These are phyloP conservation scores for Morone saxatilis DNA, from an alignment of 2,113 vertebrate species.

Conservation along the genomic window DNA sequence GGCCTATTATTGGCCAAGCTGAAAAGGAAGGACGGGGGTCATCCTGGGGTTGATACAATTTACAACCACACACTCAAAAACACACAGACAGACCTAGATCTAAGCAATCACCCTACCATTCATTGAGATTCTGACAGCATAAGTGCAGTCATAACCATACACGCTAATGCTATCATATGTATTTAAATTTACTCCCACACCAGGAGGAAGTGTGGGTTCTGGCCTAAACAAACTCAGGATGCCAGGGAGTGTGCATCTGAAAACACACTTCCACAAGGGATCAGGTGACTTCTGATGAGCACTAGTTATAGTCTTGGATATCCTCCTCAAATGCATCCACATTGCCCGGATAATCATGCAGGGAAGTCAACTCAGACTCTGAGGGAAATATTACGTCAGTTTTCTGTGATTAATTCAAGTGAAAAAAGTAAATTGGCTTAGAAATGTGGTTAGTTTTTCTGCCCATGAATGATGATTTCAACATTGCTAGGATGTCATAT, in stretches of 20 bases:
- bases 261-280: constrained; percentile 63
- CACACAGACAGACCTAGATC: constrained; percentile 17
- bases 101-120: constrained; percentile 41
- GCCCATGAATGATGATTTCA: constrained; percentile 25
- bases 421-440: constrained; percentile 20
- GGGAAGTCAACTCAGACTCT: constrained; percentile 22
- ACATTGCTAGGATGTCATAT: constrained; percentile 17
- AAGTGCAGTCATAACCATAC: constrained; percentile 46
- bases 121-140: constrained; percentile 53
- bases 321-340: constrained; percentile 61
- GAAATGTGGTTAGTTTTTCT: constrained; percentile 23
- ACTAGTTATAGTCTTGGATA: constrained; percentile 64
- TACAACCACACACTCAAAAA: constrained; percentile 18
- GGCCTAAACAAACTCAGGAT: constrained; percentile 79
- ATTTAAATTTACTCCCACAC: constrained; percentile 34
- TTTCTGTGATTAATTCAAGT: constrained; percentile 42
- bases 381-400: constrained; percentile 44
- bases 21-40: constrained; percentile 51
- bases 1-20: constrained; percentile 70
- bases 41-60: constrained; percentile 54
- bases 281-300: constrained; percentile 64
- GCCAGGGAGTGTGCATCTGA: constrained; percentile 64
- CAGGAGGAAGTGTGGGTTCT: constrained; percentile 62
- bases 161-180: constrained; percentile 48
- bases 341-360: constrained; percentile 49